Evolutionary conservation across 2,888 invertebrate genomes (phyloP).

Genomic region (Athripsodes cinereus): DNA sequence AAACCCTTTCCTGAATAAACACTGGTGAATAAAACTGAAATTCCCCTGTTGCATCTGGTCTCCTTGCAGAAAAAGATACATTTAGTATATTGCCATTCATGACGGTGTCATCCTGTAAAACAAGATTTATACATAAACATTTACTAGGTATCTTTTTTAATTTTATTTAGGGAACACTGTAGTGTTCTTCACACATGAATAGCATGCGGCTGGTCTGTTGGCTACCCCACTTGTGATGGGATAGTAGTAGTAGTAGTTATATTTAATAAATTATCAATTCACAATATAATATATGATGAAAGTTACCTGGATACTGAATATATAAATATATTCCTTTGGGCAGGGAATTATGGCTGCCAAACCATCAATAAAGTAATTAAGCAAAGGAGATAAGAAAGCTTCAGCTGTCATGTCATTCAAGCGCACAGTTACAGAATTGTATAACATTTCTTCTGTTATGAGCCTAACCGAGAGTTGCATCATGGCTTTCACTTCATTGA

Average conservation of each 20-base stretch:
- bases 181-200: too few relatives aligned
- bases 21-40: conserved; percentile 79
- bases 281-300: background rate
- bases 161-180: background rate
- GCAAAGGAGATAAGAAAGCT: conserved; percentile 82
- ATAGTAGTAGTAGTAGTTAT: too few relatives aligned
- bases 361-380: conserved; percentile 84
- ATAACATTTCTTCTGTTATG: conserved; percentile 90
- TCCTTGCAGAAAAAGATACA: conserved; percentile 85
- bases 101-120: conserved; percentile 75
- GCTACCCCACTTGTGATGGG: too few relatives aligned
- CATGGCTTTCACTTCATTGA: conserved; percentile 87
- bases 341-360: conserved; percentile 89
- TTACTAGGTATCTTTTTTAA: conserved; percentile 1
- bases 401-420: conserved; percentile 90
- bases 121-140: conserved; percentile 10
- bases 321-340: conserved; percentile 84
- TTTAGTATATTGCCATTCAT: conserved; percentile 83
- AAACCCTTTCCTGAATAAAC: conserved; percentile 88
- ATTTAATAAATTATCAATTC: too few relatives aligned
- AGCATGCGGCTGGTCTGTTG: too few relatives aligned
- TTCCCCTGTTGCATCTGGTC: conserved; percentile 70
- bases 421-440: conserved; percentile 89
- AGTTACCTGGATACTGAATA: conserved; percentile 78
- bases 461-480: conserved; percentile 87